A percentile compares a stretch with the other conserved stretches of the same genome.
Evolutionary conservation across 2,113 vertebrate genomes (phyloP).

Genomic region (Embiotoca jacksoni): DNA sequence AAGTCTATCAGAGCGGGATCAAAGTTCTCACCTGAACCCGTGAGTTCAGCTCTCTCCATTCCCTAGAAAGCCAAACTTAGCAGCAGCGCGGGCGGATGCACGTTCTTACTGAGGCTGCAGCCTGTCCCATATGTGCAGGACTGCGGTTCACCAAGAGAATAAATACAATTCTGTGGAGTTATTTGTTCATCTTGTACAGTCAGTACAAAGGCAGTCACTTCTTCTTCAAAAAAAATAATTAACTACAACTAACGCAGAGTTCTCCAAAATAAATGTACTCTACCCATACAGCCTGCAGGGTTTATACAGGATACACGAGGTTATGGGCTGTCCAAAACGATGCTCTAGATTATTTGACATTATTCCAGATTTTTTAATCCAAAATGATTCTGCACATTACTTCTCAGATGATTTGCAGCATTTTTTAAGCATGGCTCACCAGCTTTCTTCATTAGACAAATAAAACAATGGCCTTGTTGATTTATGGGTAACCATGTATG

Average conservation of each 20-base stretch:
- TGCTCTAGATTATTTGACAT: background rate
- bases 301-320: too few relatives aligned
- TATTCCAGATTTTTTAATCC: background rate
- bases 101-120: background rate
- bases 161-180: background rate
- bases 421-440: background rate
- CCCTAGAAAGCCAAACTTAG: constrained; percentile 2
- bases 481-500: background rate
- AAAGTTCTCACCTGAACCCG: constrained; percentile 18
- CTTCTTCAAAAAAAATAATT: background rate
- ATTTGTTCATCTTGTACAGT: background rate
- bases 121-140: background rate
- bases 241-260: background rate
- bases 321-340: background rate
- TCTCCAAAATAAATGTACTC: background rate
- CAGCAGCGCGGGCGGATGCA: background rate
- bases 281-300: too few relatives aligned
- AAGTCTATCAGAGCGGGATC: constrained; percentile 31
- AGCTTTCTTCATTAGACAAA: background rate
- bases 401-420: background rate
- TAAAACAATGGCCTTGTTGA: background rate
- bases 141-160: background rate
- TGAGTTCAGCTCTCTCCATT: background rate
- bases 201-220: background rate
- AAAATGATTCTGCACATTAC: background rate